Percentiles rank a stretch among this genome's conserved stretches.
Conservation (phyloP, 2,113 vertebrate species). For the Siniperca knerii region DNA sequence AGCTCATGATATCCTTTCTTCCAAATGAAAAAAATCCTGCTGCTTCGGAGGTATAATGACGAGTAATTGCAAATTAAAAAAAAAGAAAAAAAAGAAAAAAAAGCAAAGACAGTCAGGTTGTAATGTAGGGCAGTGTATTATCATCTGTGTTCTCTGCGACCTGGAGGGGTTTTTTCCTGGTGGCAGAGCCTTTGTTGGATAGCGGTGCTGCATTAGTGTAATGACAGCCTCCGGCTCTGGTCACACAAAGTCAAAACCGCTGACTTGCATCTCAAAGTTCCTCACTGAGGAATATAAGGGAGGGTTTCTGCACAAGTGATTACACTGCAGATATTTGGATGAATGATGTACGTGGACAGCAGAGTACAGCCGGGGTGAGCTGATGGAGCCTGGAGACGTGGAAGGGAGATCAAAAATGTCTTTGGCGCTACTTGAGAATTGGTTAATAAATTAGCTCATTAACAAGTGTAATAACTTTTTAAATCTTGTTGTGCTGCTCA, state of each 20-base stretch:
- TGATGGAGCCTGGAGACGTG: neutral
- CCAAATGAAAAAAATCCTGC: neutral
- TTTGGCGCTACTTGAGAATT: slow-evolving; percentile 3
- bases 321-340: slow-evolving; percentile 74
- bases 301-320: slow-evolving; percentile 66
- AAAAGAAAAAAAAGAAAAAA: neutral
- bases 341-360: slow-evolving; percentile 64
- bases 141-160: slow-evolving; percentile 46
- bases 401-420: slow-evolving; percentile 25
- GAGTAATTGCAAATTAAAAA: slow-evolving; percentile 40
- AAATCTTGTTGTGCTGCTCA: slow-evolving; percentile 8
- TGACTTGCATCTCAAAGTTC: slow-evolving; percentile 73
- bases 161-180: neutral
- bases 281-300: slow-evolving; percentile 55
- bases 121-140: slow-evolving; percentile 55
- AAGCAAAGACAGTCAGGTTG: slow-evolving; percentile 33
- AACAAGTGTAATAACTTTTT: slow-evolving; percentile 32
- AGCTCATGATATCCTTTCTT: neutral
- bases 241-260: slow-evolving; percentile 71
- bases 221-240: slow-evolving; percentile 72
- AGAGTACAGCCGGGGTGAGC: neutral
- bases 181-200: slow-evolving; percentile 59
- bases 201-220: slow-evolving; percentile 74
- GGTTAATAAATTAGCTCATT: slow-evolving; percentile 35
- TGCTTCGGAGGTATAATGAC: slow-evolving; percentile 26